Conservation (phyloP, 2,888 invertebrate genomes). For the Lasioglossum calceatum region DNA sequence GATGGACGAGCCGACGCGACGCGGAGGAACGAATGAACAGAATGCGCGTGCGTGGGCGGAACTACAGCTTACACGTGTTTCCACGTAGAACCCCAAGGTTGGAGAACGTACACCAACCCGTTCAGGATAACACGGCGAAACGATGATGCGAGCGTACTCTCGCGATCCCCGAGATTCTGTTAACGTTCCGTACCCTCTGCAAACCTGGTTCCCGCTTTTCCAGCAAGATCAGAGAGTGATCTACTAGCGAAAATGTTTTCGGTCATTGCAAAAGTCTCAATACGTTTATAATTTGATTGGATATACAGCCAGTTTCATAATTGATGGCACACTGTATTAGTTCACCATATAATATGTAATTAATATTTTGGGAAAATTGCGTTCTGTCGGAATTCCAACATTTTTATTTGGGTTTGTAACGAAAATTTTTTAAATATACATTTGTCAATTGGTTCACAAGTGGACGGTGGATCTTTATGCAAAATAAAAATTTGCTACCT, state of each 20-base stretch:
- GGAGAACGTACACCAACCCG: constrained; percentile 78
- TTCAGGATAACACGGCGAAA: constrained; percentile 37
- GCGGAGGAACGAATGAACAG: constrained; percentile 57
- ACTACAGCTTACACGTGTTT: constrained; percentile 67
- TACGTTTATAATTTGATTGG: no score
- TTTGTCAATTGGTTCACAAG: no score
- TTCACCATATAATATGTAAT: no score
- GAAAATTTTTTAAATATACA: no score
- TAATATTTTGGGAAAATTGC: no score
- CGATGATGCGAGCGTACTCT: constrained; percentile 19
- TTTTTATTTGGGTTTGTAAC: no score
- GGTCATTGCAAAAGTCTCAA: no score
- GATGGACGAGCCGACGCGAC: constrained; percentile 55
- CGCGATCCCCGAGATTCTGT: not conserved
- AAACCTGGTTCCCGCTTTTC: not conserved
- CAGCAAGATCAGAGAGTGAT: not conserved
- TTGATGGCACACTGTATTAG: no score
- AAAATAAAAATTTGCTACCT: no score
- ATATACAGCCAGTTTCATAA: no score
- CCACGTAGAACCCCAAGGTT: constrained; percentile 71
- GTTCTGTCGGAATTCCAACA: no score
- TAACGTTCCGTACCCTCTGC: not conserved
- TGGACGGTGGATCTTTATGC: no score
- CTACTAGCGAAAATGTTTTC: not conserved
- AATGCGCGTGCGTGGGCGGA: constrained; percentile 79